phyloP scores from a whole-genome alignment of 1,140 invertebrate species.

The Chrysoperla carnea region DNA sequence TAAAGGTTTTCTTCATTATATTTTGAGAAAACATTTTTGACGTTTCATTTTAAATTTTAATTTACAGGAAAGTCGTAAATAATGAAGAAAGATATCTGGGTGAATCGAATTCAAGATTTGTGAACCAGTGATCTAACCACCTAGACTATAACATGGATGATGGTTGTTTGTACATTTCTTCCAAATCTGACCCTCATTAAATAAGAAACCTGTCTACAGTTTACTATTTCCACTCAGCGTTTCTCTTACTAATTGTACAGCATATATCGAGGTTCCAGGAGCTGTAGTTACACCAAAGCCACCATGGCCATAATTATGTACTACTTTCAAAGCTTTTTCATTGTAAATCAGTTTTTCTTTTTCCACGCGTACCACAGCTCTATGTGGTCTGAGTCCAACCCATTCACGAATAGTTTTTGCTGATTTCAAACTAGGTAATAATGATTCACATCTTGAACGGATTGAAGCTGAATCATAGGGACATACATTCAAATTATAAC shows the following conservation, averaged over 20 bases:
- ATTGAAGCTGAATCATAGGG: conserved; percentile 55
- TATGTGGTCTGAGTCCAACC: conserved; percentile 62
- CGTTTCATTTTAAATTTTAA: too few relatives aligned
- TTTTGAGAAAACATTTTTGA: too few relatives aligned
- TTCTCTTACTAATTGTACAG: conserved; percentile 45
- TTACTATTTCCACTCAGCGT: conserved; percentile 30
- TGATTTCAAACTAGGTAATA: conserved; percentile 53
- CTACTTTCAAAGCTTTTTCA: conserved; percentile 34
- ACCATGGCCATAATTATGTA: conserved; percentile 89
- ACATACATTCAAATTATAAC: conserved; percentile 47
- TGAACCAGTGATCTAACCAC: too few relatives aligned
- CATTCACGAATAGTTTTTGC: conserved; percentile 41
- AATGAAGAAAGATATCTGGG: too few relatives aligned
- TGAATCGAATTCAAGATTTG: too few relatives aligned
- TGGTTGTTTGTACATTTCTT: too few relatives aligned
- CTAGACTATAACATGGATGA: too few relatives aligned
- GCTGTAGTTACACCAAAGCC: conserved; percentile 77
- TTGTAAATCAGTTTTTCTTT: conserved; percentile 26
- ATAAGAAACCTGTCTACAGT: conserved; percentile 20
- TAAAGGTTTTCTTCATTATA: too few relatives aligned
- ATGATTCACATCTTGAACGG: conserved; percentile 44
- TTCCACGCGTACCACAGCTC: conserved; percentile 60
- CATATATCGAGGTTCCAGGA: conserved; percentile 66
- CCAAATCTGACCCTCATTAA: too few relatives aligned
- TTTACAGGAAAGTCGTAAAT: too few relatives aligned